Conservation (phyloP, 2,888 invertebrate species). For the Apomyelois bistriatella region DNA sequence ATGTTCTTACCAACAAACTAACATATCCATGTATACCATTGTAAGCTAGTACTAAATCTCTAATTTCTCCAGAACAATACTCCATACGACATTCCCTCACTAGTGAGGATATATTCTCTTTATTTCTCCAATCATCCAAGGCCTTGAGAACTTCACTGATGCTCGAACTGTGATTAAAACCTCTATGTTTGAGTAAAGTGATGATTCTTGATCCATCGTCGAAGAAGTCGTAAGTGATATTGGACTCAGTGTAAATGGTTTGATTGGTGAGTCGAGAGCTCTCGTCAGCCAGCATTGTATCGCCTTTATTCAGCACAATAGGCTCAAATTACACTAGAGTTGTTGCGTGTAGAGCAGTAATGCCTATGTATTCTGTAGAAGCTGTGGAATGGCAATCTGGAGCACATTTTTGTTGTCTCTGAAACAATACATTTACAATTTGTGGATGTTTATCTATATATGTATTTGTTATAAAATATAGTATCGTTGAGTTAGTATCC, state of each 20-base stretch:
- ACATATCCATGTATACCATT: slow-evolving; percentile 89
- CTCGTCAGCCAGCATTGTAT: slow-evolving; percentile 59
- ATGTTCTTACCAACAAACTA: slow-evolving; percentile 84
- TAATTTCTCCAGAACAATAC: slow-evolving; percentile 81
- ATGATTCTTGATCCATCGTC: slow-evolving; percentile 57
- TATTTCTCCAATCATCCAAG: slow-evolving; percentile 56
- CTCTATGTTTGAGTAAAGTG: slow-evolving; percentile 52
- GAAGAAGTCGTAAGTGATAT: slow-evolving; percentile 44
- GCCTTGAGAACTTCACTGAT: slow-evolving; percentile 58
- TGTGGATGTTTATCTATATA: no score
- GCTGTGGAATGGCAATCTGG: neutral
- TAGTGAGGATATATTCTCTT: slow-evolving; percentile 57
- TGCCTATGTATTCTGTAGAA: neutral
- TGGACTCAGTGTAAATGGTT: slow-evolving; percentile 26
- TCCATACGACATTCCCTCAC: slow-evolving; percentile 60
- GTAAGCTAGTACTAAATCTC: slow-evolving; percentile 82
- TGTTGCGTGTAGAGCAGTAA: neutral
- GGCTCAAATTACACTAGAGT: slow-evolving; percentile 6
- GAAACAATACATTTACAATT: neutral
- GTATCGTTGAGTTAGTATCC: no score
- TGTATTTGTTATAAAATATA: no score
- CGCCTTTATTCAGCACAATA: slow-evolving; percentile 50
- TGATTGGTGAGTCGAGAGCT: slow-evolving; percentile 34
- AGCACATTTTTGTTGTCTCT: neutral
- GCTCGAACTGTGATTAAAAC: slow-evolving; percentile 47